A percentile compares a stretch with the other conserved stretches of the same genome.
phyloP scores from a whole-genome alignment of 2,888 invertebrate species.

The Drosophila pullipes region DNA sequence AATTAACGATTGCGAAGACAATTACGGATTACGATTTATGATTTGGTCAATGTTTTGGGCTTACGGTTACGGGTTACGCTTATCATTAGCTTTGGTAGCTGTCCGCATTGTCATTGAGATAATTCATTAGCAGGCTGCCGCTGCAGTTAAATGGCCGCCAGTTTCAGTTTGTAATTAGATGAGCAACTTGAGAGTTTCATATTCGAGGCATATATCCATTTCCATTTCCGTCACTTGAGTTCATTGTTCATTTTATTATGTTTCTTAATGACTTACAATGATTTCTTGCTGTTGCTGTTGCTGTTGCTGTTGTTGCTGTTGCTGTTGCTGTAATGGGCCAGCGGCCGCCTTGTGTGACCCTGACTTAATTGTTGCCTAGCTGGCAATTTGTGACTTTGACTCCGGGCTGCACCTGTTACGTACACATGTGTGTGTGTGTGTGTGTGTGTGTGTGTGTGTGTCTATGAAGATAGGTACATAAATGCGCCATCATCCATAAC shows the following conservation, averaged over 20 bases:
- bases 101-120: slow-evolving; percentile 61
- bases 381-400: slow-evolving; percentile 29
- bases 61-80: slow-evolving; percentile 17
- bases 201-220: slow-evolving; percentile 15
- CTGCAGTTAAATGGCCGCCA: slow-evolving; percentile 45
- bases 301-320: background rate
- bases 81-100: slow-evolving; percentile 48
- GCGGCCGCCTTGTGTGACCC: slow-evolving; percentile 36
- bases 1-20: slow-evolving; percentile 6
- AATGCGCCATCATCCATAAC: slow-evolving; percentile 57
- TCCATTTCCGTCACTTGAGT: slow-evolving; percentile 46
- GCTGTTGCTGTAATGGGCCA: slow-evolving; percentile 25
- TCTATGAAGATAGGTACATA: slow-evolving; percentile 2
- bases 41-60: slow-evolving; percentile 12
- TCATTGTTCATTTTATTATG: slow-evolving; percentile 23
- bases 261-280: slow-evolving; percentile 66
- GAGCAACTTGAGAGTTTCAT: slow-evolving; percentile 28
- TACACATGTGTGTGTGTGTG: background rate
- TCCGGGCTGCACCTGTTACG: slow-evolving; percentile 52
- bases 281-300: slow-evolving; percentile 11
- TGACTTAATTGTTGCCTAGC: slow-evolving; percentile 55
- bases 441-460: too few species aligned
- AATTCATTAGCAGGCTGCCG: slow-evolving; percentile 60
- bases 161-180: slow-evolving; percentile 47
- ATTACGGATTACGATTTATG: slow-evolving; percentile 3